phyloP scores from a whole-genome alignment of 2,113 vertebrate genomes.

The Philantomba maxwellii region DNA sequence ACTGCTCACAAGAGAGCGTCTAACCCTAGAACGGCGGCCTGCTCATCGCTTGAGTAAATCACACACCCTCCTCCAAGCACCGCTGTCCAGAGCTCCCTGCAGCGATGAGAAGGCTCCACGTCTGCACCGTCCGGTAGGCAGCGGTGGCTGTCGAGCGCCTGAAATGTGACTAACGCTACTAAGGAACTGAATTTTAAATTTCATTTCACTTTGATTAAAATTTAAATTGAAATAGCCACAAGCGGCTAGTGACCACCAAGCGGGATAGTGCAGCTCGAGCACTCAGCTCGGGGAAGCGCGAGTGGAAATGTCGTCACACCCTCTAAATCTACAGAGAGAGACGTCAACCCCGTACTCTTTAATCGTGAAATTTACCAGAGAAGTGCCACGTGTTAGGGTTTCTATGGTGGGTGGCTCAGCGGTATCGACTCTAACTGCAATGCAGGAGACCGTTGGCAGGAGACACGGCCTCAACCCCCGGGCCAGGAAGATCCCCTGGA shows the following conservation, averaged over 20 bases:
- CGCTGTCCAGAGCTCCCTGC: not conserved
- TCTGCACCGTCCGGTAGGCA: not conserved
- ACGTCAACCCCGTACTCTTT: not conserved
- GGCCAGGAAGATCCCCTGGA: not conserved
- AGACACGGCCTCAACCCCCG: not conserved
- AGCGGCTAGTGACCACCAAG: not conserved
- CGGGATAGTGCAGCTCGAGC: fast-evolving
- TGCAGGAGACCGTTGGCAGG: not conserved
- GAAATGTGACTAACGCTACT: not conserved
- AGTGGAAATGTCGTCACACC: not conserved
- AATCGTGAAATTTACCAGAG: not conserved
- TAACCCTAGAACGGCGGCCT: not conserved
- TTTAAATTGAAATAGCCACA: not conserved
- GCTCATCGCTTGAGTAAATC: not conserved
- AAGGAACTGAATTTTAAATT: not conserved
- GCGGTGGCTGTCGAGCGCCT: not conserved
- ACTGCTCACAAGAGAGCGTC: not conserved
- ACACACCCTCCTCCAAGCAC: not conserved
- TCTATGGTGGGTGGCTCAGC: not conserved
- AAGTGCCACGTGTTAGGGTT: not conserved
- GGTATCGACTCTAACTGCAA: not conserved
- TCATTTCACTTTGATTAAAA: not conserved
- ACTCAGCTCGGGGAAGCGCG: not conserved
- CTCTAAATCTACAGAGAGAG: too few relatives aligned
- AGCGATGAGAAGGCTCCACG: not conserved